Base-by-base conservation (phyloP, 1,140 invertebrate genomes). In the Aphidius ervi region DNA sequence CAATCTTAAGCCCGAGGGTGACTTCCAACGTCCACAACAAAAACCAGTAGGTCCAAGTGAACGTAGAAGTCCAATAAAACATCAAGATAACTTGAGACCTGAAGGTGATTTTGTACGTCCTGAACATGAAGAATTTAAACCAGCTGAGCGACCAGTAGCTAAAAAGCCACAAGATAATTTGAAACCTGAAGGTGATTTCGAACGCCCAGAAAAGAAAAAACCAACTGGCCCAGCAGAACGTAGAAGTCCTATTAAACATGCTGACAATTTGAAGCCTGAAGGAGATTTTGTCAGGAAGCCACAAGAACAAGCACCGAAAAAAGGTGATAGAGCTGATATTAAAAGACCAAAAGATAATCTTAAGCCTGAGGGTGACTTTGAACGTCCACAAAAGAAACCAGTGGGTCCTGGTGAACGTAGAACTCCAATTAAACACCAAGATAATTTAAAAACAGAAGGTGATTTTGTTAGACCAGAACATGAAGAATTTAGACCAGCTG, bases 341-440 rank as follows among this genome's bases (percentile, higher is more conserved):
- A 81, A 82, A 0, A 85, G 81, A 52, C 82, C 84, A 31, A 77
- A 81, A 61, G 86, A 87, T 70, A 88, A 89, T 75, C 71, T 88
- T 2, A 72, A 74, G 46, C 77, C 82, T 8, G 82, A 85, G 68
- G 83, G 84, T 5, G 79, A 83, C 3, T 87, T 80, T 66, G 74
- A 86, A 87, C 76, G 74, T 46, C 69, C 69, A 45, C 78, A 75
- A 7, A 55, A 65, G 9, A 47, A 61, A 58, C 57, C 63, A 10
- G 55, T 64, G 37, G 63, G 65, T 1, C 69, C 69, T 20, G 71
- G 65, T 56, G 72, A 73, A 58, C 59, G 74, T 52, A 37, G 65
- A 40, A 56, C 61, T 31, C 58, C 74, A 7, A 73, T 74, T 9
- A 82, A 78, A 66, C 82, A 77, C 43, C 63, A 73, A 47, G 85